phyloP scores from a whole-genome alignment of 2,888 invertebrate genomes.

The Perizoma flavofasciatum region DNA sequence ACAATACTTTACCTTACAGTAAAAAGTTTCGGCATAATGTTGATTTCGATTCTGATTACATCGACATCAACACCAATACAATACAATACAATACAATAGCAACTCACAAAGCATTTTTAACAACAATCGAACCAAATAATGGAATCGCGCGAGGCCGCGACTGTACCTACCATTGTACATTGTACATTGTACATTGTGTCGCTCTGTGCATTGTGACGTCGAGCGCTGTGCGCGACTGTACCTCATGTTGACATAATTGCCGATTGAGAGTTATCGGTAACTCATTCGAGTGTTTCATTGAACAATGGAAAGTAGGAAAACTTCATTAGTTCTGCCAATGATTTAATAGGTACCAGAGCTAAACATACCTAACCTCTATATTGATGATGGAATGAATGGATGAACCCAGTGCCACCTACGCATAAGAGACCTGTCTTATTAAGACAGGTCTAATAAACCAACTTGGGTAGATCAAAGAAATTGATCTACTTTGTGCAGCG shows the following conservation, averaged over 20 bases:
- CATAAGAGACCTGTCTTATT: too few species aligned
- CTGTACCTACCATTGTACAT: slow-evolving; percentile 25
- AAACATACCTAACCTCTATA: too few species aligned
- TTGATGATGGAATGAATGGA: too few species aligned
- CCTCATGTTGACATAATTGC: slow-evolving; percentile 18
- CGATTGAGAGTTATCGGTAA: slow-evolving; percentile 24
- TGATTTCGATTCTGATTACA: slow-evolving; percentile 7
- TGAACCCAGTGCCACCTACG: too few species aligned
- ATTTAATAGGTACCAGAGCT: neutral
- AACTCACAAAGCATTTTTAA: slow-evolving; percentile 23
- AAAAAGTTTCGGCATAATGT: too few species aligned
- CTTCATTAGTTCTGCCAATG: slow-evolving; percentile 25
- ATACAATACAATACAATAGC: slow-evolving; percentile 17
- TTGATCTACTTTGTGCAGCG: neutral
- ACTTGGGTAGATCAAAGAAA: neutral
- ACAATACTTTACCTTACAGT: neutral
- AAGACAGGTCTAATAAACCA: too few species aligned
- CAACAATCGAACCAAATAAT: slow-evolving; percentile 28
- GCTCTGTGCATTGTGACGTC: slow-evolving; percentile 5
- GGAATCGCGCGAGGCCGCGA: slow-evolving; percentile 17
- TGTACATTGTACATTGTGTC: slow-evolving; percentile 25
- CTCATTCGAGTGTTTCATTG: slow-evolving; percentile 25
- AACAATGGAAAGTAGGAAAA: slow-evolving; percentile 29
- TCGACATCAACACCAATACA: slow-evolving; percentile 10
- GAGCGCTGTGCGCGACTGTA: slow-evolving; percentile 12